Evolutionary conservation across 2,113 vertebrate species (phyloP).

Genomic region (Elanus axillaris): DNA sequence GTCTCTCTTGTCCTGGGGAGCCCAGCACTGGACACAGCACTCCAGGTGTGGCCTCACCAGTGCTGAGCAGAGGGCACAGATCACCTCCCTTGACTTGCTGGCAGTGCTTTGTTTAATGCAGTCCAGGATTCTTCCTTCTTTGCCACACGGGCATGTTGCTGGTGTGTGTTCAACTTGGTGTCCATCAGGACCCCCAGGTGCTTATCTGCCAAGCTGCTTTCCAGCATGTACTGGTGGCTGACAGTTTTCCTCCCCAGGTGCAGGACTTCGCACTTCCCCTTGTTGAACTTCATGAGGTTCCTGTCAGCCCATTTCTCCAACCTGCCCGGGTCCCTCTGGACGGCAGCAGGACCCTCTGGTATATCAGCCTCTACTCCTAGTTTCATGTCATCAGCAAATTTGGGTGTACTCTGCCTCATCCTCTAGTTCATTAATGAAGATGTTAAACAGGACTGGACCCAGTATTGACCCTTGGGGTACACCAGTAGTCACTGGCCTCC

Average conservation of each 20-base stretch:
- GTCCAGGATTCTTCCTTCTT: not conserved
- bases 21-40: too few species aligned
- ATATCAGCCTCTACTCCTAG: not conserved
- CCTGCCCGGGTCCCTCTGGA: too few species aligned
- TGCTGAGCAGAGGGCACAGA: not conserved
- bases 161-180: not conserved
- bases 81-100: not conserved
- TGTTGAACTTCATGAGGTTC: not conserved
- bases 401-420: not conserved
- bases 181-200: not conserved
- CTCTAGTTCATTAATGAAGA: not conserved
- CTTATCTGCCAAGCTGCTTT: not conserved
- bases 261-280: not conserved
- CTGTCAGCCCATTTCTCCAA: not conserved
- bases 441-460: not conserved
- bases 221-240: fast-evolving
- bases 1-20: too few species aligned
- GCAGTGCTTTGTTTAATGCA: not conserved
- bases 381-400: not conserved
- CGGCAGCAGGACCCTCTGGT: too few species aligned
- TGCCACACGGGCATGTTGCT: not conserved
- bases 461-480: not conserved
- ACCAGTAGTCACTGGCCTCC: not conserved
- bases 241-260: too few species aligned
- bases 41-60: too few species aligned